A percentile compares a stretch with the other conserved stretches of the same genome.
Evolutionary conservation across 2,888 invertebrate species (phyloP).

Genomic region (Subacronicta megacephala): DNA sequence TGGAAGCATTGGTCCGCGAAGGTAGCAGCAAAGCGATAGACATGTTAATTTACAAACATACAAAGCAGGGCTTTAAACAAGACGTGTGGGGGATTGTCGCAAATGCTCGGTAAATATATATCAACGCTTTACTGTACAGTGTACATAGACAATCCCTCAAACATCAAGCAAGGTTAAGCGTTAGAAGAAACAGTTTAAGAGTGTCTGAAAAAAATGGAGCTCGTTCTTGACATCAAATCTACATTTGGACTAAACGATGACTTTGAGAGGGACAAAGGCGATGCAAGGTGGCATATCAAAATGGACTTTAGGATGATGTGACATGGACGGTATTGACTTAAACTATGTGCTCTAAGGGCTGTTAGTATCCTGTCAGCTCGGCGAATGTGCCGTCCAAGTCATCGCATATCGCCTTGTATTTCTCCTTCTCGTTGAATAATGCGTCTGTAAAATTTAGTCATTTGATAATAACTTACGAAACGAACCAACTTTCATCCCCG

Average conservation of each 20-base stretch:
- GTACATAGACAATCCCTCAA: slow-evolving; percentile 67
- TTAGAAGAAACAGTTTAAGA: slow-evolving; percentile 63
- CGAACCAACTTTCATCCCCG: slow-evolving; percentile 34
- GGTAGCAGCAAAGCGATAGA: slow-evolving; percentile 87
- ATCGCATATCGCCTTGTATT: slow-evolving; percentile 99
- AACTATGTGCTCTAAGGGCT: slow-evolving; percentile 77
- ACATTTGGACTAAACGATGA: slow-evolving; percentile 49
- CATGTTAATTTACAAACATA: slow-evolving; percentile 85
- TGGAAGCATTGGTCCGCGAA: slow-evolving; percentile 84
- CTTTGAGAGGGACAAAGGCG: slow-evolving; percentile 33
- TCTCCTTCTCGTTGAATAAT: slow-evolving; percentile 96
- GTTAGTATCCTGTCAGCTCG: slow-evolving; percentile 98
- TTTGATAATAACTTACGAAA: slow-evolving; percentile 73
- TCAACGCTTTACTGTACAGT: slow-evolving; percentile 40
- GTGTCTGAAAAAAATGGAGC: slow-evolving; percentile 46
- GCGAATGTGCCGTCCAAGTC: slow-evolving; percentile 99
- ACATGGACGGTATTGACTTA: slow-evolving; percentile 79
- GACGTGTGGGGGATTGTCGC: slow-evolving; percentile 69
- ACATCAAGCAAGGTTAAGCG: slow-evolving; percentile 67
- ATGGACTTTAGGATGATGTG: slow-evolving; percentile 63
- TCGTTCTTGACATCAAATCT: slow-evolving; percentile 44
- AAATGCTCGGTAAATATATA: slow-evolving; percentile 48
- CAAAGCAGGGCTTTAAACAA: slow-evolving; percentile 76
- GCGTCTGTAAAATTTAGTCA: slow-evolving; percentile 92
- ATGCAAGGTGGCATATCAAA: slow-evolving; percentile 61